phyloP scores from a whole-genome alignment of 2,797 vertebrate species.

The Lithobates sylvaticus region DNA sequence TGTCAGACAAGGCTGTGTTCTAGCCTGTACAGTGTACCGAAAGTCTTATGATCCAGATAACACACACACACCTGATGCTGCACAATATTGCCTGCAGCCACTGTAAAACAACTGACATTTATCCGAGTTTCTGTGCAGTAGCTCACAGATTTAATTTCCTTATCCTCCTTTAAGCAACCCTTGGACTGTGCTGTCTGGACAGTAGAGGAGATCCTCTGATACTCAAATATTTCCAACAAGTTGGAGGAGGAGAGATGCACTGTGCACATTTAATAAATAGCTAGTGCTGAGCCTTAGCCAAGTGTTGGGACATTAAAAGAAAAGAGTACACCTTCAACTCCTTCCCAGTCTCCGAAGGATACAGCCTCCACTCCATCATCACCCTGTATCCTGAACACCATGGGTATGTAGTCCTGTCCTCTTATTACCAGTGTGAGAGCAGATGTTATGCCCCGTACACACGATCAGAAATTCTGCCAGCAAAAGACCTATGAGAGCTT shows the following conservation, averaged over 20 bases:
- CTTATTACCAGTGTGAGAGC: not conserved
- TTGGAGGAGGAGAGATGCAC: slow-evolving; percentile 6
- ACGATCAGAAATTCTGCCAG: too few species aligned
- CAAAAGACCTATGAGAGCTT: too few species aligned
- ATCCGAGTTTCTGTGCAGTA: slow-evolving; percentile 38
- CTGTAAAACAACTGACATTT: slow-evolving; percentile 38
- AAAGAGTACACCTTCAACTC: slow-evolving; percentile 38
- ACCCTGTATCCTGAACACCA: slow-evolving; percentile 32
- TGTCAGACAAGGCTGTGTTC: not conserved
- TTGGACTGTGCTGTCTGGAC: slow-evolving; percentile 24
- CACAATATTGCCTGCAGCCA: slow-evolving; percentile 4
- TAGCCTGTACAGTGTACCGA: not conserved
- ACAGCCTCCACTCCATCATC: slow-evolving; percentile 39
- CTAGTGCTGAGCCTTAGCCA: slow-evolving; percentile 54
- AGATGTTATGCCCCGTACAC: too few species aligned
- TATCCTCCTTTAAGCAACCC: not conserved
- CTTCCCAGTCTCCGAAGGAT: slow-evolving; percentile 64
- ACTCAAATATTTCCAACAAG: not conserved
- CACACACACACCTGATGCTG: slow-evolving; percentile 11
- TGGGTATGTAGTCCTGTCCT: slow-evolving; percentile 52
- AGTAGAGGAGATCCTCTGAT: slow-evolving; percentile 15
- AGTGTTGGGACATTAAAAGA: slow-evolving; percentile 42
- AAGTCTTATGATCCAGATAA: not conserved
- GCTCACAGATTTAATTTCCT: slow-evolving; percentile 44
- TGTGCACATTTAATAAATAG: slow-evolving; percentile 25